Evolutionary conservation across 2,888 invertebrate species (phyloP), one percentile per base, ranked within the genome.

Genomic region (Noctua fimbriata): DNA sequence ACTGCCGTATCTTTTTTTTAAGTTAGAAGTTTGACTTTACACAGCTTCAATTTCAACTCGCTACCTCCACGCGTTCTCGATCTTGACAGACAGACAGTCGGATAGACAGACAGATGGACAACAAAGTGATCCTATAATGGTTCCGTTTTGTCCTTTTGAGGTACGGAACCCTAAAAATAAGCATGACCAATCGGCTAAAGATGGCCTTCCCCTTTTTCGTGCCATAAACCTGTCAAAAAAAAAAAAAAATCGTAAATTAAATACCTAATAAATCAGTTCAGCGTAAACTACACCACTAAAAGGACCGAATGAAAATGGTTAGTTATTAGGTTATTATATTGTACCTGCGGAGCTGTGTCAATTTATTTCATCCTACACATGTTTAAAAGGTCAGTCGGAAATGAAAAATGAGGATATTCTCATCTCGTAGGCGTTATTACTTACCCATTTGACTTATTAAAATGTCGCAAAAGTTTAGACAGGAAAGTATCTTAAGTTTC

Each of bases 381-480:
- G 32, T 60, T 85, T 14, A 21, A 82, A 82, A 79, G 58, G n/a
- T 78, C 71, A 78, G n/a, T 66, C 28, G 65, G 28, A 5, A 32
- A 12, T 18, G n/a, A 60, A 58, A 32, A 69, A 78, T 0, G 41
- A 18, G 32, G 5, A 60, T 52, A 52, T 6, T 36, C 14, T 49
- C 41, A 28, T 32, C 16, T 41, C 24, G 49, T 63, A 73, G 52
- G 63, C 63, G 58, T 65, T 78, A 32, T 63, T 63, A 63, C 32
- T 63, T 32, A 9, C 24, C 5, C 18, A 55, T 47, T 84, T 52
- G 36, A 84, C 32, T 73, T 69, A 70, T 41, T 78, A 58, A 66
- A 69, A 78, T 28, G 21, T 69, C 44, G 49, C 10, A 77, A 69
- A 69, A 41, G 65, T 58, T 49, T 66, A 16, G n/a, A 70, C 24